Conservation (phyloP, 1,140 invertebrate species). For the Papilio machaon region DNA sequence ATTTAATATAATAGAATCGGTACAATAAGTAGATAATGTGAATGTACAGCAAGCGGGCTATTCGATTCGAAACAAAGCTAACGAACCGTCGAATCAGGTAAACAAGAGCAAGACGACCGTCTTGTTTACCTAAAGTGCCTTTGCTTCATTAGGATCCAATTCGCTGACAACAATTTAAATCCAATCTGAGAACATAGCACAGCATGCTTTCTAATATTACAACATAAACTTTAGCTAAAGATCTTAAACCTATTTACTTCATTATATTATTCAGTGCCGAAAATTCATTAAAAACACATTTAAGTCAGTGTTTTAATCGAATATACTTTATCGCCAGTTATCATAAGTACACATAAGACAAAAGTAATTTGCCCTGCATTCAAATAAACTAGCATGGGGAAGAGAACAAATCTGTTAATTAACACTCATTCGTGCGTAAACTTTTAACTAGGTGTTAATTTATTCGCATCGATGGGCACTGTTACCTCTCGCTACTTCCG, state of each 20-base stretch:
- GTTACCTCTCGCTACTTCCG: slow-evolving; percentile 44
- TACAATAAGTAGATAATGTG: slow-evolving; percentile 22
- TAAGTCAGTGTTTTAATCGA: too few species aligned
- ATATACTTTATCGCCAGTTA: background rate
- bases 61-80: slow-evolving; percentile 80
- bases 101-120: slow-evolving; percentile 79
- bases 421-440: slow-evolving; percentile 76
- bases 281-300: too few species aligned
- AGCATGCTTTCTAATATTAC: background rate
- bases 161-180: slow-evolving; percentile 81
- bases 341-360: background rate
- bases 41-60: slow-evolving; percentile 66
- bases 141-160: slow-evolving; percentile 82
- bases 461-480: slow-evolving; percentile 59
- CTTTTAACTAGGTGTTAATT: slow-evolving; percentile 76
- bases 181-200: slow-evolving; percentile 57
- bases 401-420: slow-evolving; percentile 72
- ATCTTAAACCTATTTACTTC: too few species aligned
- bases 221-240: background rate
- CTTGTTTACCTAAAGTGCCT: slow-evolving; percentile 80
- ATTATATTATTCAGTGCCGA: too few species aligned
- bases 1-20: slow-evolving; percentile 15
- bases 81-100: slow-evolving; percentile 80
- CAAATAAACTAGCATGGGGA: slow-evolving; percentile 59
- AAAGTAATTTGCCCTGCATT: slow-evolving; percentile 37